Evolutionary conservation across 2,113 vertebrate species (phyloP).

Genomic region (Larimichthys crocea): DNA sequence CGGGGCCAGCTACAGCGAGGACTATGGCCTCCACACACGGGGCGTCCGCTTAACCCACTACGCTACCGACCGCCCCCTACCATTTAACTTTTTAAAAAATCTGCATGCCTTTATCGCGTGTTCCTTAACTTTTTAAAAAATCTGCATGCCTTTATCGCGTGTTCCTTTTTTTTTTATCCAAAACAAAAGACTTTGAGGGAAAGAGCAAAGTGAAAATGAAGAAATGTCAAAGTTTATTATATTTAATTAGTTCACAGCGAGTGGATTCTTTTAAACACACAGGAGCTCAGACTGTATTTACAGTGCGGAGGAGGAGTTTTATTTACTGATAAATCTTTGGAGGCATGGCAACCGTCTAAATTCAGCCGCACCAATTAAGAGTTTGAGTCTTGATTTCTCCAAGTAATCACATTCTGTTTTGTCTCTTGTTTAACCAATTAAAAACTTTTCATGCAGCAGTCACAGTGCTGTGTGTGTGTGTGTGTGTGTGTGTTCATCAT

Average conservation of each 20-base stretch:
- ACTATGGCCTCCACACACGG: no score
- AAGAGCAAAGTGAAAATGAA: background rate
- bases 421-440: slow-evolving; percentile 37
- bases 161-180: background rate
- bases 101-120: no score
- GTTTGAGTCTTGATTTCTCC: slow-evolving; percentile 9
- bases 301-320: background rate
- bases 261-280: background rate
- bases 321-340: slow-evolving; percentile 6
- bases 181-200: background rate
- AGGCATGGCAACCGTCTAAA: slow-evolving; percentile 56
- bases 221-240: slow-evolving; percentile 29
- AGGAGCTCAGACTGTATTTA: background rate
- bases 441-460: background rate
- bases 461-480: no score
- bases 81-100: background rate
- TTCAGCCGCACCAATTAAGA: slow-evolving; percentile 54
- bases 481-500: background rate
- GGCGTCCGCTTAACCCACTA: no score
- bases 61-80: no score
- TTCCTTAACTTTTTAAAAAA: background rate
- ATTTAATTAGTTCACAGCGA: slow-evolving; percentile 36
- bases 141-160: no score
- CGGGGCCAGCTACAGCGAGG: no score
- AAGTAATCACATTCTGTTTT: slow-evolving; percentile 23